phyloP scores from a whole-genome alignment of 37 sponge, comb jelly and placozoan species.

The Hormiphora californensis region DNA sequence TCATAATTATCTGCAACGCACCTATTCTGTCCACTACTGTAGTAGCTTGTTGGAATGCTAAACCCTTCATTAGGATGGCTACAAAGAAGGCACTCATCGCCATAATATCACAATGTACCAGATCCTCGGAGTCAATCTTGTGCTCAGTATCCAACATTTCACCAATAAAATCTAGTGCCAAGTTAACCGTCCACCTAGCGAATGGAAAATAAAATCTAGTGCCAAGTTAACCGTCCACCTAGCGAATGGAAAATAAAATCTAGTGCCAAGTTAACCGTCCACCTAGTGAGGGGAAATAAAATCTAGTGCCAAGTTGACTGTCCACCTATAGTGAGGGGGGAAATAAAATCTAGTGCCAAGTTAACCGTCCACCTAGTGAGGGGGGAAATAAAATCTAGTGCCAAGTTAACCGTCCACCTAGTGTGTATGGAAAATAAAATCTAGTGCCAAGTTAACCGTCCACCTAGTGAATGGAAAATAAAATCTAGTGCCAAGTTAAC shows the following conservation, averaged over 20 bases:
- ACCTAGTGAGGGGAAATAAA: conserved; percentile 68
- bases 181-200: conserved; percentile 84
- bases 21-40: conserved; percentile 66
- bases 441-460: conserved; percentile 72
- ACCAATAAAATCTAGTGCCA: conserved; percentile 62
- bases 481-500: conserved; percentile 66
- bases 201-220: conserved; percentile 58
- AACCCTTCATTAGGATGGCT: conserved; percentile 64
- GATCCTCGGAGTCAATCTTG: conserved; percentile 61
- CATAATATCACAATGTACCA: conserved; percentile 58
- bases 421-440: too few relatives aligned
- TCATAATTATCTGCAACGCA: not conserved
- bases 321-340: too few relatives aligned
- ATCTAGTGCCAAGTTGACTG: conserved; percentile 68
- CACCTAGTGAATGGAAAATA: too few relatives aligned
- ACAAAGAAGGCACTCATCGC: conserved; percentile 60
- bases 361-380: conserved; percentile 88
- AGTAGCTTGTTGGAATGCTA: conserved; percentile 61
- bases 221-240: conserved; percentile 82
- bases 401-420: conserved; percentile 83
- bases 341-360: conserved; percentile 60
- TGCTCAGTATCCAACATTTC: conserved; percentile 64
- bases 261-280: conserved; percentile 75
- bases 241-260: too few relatives aligned
- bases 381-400: conserved; percentile 58